Base-by-base conservation (phyloP, 2,797 vertebrate species). In the Acropternis orthonyx region DNA sequence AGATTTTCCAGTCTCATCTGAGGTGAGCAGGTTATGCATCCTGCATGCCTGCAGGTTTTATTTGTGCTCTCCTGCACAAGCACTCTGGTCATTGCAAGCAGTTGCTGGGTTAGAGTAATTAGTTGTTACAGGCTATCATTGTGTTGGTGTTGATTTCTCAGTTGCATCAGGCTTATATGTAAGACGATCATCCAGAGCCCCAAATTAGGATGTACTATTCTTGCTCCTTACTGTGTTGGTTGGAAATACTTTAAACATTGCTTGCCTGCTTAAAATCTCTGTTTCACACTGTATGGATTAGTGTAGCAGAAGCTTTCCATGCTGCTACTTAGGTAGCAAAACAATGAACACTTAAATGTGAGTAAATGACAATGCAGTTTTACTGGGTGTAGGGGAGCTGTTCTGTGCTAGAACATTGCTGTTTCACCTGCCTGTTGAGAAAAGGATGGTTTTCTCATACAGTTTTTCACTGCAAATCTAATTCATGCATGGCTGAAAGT, bases 41-140 rank as follows among this genome's bases (percentile, higher is more conserved):
- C 69, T 76, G 30, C 32, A 56, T 13, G 28, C 4, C 20, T 79
- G 27, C 21, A 30, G 30, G 37, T 61, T 62, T 81, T 22, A 8
- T 27, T 71, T 71, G 22, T 52, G 3, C 15, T 21, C 10, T 41
- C 6, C 56, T 89, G 75, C 34, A 28, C 0, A 0, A 0, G 1
- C 36, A 4, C 15, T 71, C 18, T 61, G 56, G 37, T 46, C 18
- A 2, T 2, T 9, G 14, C 7, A 46, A 72, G n/a, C 26, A 7
- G 13, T 56, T 77, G 62, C 34, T 83, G 26, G 49, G 30, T 46
- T 48, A 11, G 22, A 48, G 8, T 18, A n/a, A 10, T 58, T 23
- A 48, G 22, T 21, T 56, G 14, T 52, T 71, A 10, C 1, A 5
- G 71, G 49, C 68, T 83, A 0, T 52, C 16, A 5, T 10, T 61